A percentile compares a stretch with the other conserved stretches of the same genome.
Conservation (phyloP, 1,140 invertebrate genomes). For the Lepidotrigona ventralis region DNA sequence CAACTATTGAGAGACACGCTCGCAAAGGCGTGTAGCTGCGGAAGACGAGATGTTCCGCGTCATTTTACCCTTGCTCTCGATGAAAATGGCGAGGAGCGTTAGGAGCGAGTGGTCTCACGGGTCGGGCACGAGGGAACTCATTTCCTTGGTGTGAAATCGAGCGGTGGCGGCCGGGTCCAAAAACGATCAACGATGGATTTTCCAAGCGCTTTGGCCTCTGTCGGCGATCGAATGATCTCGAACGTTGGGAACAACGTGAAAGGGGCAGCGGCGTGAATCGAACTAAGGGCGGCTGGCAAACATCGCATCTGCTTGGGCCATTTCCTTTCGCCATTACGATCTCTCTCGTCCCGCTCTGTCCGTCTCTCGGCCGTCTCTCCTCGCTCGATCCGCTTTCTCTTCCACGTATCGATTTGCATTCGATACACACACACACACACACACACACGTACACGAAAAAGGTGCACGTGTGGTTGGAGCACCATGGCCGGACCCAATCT, state of each 20-base stretch:
- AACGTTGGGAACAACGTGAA: neutral
- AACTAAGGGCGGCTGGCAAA: constrained; percentile 37
- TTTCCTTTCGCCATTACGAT: constrained; percentile 55
- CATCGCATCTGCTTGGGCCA: constrained; percentile 41
- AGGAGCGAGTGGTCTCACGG: constrained; percentile 16
- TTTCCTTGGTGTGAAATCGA: constrained; percentile 68
- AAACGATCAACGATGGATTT: constrained; percentile 66
- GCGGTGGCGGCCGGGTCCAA: constrained; percentile 60
- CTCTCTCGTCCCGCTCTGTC: constrained; percentile 19
- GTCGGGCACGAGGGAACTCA: constrained; percentile 61
- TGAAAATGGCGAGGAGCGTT: neutral
- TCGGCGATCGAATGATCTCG: constrained; percentile 14
- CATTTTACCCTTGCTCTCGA: neutral
- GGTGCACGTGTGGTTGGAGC: neutral
- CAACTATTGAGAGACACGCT: neutral
- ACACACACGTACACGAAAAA: neutral
- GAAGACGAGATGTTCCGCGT: constrained; percentile 11
- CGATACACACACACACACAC: constrained; percentile 7
- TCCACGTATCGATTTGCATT: constrained; percentile 49
- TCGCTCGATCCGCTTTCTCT: constrained; percentile 21
- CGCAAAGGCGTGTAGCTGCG: neutral
- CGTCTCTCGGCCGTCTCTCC: constrained; percentile 11
- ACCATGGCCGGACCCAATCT: constrained; percentile 27
- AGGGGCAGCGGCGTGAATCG: constrained; percentile 16
- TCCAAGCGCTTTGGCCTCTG: constrained; percentile 53